Percentiles rank a stretch among this genome's conserved stretches.
Evolutionary conservation across 2,888 invertebrate genomes (phyloP).

Genomic region (Amphipyra tragopoginis): DNA sequence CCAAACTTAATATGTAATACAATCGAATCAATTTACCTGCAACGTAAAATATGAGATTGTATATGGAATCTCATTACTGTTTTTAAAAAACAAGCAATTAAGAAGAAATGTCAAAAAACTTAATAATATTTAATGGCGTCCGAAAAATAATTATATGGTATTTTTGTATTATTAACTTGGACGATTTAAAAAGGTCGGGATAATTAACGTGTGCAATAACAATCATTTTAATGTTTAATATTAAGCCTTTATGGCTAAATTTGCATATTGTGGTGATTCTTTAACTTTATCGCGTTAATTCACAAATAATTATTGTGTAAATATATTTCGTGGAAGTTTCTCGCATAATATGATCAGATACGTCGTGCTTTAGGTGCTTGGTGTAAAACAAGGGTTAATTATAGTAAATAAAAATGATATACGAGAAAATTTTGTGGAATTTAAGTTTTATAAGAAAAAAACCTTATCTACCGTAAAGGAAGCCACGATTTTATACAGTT

Average conservation of each 20-base stretch:
- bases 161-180: slow-evolving; percentile 77
- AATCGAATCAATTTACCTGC: slow-evolving; percentile 53
- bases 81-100: slow-evolving; percentile 65
- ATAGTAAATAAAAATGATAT: slow-evolving; percentile 40
- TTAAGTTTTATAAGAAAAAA: slow-evolving; percentile 2
- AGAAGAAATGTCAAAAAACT: slow-evolving; percentile 69
- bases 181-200: slow-evolving; percentile 80
- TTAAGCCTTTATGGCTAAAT: slow-evolving; percentile 74
- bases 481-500: background rate
- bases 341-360: slow-evolving; percentile 57
- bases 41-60: slow-evolving; percentile 62
- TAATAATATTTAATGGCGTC: slow-evolving; percentile 73
- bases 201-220: slow-evolving; percentile 84
- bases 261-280: slow-evolving; percentile 73
- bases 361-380: slow-evolving; percentile 41
- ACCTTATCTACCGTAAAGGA: background rate
- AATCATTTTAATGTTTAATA: slow-evolving; percentile 76
- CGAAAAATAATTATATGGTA: slow-evolving; percentile 77
- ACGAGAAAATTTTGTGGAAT: slow-evolving; percentile 3
- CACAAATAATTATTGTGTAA: slow-evolving; percentile 69
- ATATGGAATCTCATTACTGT: slow-evolving; percentile 65
- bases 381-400: slow-evolving; percentile 45
- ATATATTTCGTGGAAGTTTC: slow-evolving; percentile 60
- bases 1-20: slow-evolving; percentile 51
- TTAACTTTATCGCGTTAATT: slow-evolving; percentile 72